Evolutionary conservation across 2,888 invertebrate species (phyloP), one percentile per base, ranked within the genome.

Genomic region (Orchestes rusci): DNA sequence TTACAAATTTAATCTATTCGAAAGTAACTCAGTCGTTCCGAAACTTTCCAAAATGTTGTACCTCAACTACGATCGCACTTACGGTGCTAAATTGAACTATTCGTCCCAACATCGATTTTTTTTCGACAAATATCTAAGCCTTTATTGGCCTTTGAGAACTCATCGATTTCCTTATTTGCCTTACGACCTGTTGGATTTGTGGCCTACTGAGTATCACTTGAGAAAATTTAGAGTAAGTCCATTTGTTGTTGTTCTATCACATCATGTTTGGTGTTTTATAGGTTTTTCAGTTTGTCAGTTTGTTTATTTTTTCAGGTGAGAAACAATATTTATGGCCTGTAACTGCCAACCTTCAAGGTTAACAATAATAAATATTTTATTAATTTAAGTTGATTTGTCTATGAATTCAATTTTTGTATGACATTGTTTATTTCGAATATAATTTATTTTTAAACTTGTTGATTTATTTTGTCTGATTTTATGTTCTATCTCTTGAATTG

Each of bases 171-270:
- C 52, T 1, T 51, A 47, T 43, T 50, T 55, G 52, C 58, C 58
- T 2, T 40, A 48, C 13, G 54, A 55, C 36, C 50, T 57, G 33
- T 45, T 49, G 39, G 52, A 54, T 39, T 51, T 56, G 29, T 57
- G 57, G 56, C 58, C 58, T n/a, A 58, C 58, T 3, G 58, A 58
- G 43, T 51, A 56, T 35, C 54, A 58, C 23, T 28, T 58, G 16
- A 54, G 58, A 39, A 53, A 57, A 53, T 51, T 58, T 23, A 50
- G 58, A 48, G 58, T 58, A 52, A 58, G 54, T 51, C 16, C n/a
- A 23, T 7, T 7, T 23, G 10, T 7, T 23, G 5, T 23, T 23
- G 10, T 23, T 23, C 10, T 17, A 37, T 3, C 7, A 27, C 10
- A n/a, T 31, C n/a, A 10, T 28, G 13, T 2, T 34, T 34, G 12